These are phyloP conservation scores for Subacronicta megacephala DNA, from an alignment of 2,888 invertebrate species.

Conservation along the genomic window DNA sequence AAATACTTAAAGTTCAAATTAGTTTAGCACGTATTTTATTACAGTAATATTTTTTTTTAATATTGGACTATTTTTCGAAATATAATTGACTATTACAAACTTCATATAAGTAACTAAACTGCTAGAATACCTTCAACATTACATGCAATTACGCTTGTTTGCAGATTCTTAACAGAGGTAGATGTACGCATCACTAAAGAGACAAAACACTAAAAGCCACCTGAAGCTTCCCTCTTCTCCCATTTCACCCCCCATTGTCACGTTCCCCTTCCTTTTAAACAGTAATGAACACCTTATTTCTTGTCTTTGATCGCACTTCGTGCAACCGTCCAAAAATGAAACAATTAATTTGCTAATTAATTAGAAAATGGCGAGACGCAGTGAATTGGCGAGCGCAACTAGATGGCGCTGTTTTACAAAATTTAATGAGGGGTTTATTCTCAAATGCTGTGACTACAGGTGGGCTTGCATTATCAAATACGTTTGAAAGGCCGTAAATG, in stretches of 20 bases:
- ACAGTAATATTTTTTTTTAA: not conserved
- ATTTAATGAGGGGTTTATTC: constrained; percentile 13
- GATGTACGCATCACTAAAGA: no score
- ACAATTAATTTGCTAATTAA: constrained; percentile 46
- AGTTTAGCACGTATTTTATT: not conserved
- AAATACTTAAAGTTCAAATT: not conserved
- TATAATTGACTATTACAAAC: no score
- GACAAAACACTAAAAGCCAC: constrained; percentile 32
- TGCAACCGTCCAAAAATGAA: constrained; percentile 39
- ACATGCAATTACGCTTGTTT: no score
- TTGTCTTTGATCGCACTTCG: constrained; percentile 42
- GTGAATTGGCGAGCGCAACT: constrained; percentile 3
- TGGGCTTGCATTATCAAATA: no score
- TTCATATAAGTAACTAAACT: no score
- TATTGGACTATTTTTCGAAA: no score
- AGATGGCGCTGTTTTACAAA: constrained; percentile 29
- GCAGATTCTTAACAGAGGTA: no score
- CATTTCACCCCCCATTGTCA: constrained; percentile 31
- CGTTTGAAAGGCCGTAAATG: no score
- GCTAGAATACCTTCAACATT: no score
- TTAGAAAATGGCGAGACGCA: constrained; percentile 25
- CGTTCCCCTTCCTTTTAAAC: constrained; percentile 43
- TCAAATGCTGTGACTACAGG: no score
- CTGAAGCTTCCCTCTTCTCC: constrained; percentile 30
- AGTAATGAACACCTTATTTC: constrained; percentile 54